A percentile compares a stretch with the other conserved stretches of the same genome.
phyloP scores from a whole-genome alignment of 1,140 invertebrate species.

The Zaprionus camerounensis region DNA sequence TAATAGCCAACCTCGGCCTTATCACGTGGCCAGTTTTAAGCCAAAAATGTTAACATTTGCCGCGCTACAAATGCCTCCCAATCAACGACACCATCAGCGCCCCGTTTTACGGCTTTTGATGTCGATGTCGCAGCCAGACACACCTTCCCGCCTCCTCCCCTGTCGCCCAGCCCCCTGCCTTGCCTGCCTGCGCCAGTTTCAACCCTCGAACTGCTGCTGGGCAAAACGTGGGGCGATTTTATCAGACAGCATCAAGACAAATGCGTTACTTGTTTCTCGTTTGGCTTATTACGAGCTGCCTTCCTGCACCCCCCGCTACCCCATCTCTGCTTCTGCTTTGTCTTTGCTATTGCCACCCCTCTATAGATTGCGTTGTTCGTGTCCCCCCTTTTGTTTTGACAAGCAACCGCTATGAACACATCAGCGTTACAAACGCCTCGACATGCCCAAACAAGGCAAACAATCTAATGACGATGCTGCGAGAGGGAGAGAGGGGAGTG shows the following conservation, averaged over 20 bases:
- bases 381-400: constrained; percentile 78
- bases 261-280: constrained; percentile 82
- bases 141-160: background rate
- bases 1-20: constrained; percentile 35
- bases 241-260: constrained; percentile 82
- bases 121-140: constrained; percentile 29
- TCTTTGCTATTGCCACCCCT: constrained; percentile 31
- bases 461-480: constrained; percentile 72
- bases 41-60: constrained; percentile 74
- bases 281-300: constrained; percentile 79
- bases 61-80: constrained; percentile 64
- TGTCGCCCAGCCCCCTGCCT: background rate
- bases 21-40: constrained; percentile 50
- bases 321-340: constrained; percentile 13
- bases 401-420: constrained; percentile 84
- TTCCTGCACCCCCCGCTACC: constrained; percentile 53
- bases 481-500: background rate
- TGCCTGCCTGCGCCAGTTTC: constrained; percentile 36
- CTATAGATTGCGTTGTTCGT: constrained; percentile 8
- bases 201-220: constrained; percentile 56
- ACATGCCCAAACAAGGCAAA: constrained; percentile 82
- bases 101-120: constrained; percentile 74
- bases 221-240: constrained; percentile 43
- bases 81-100: constrained; percentile 78
- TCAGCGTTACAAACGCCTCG: constrained; percentile 80